phyloP scores from a whole-genome alignment of 2,113 vertebrate genomes.

The Tachuris rubrigastra region DNA sequence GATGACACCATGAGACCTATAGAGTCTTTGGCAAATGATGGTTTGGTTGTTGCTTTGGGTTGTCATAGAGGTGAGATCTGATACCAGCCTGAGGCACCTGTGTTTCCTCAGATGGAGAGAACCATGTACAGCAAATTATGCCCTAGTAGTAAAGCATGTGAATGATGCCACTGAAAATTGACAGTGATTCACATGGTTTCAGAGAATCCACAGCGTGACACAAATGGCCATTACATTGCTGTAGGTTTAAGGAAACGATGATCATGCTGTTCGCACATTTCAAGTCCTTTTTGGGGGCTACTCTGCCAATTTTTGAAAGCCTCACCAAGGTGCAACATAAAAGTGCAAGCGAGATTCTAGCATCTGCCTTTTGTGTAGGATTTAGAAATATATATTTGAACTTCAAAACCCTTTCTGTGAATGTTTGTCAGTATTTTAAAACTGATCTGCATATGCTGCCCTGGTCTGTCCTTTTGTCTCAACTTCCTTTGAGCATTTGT shows the following conservation, averaged over 20 bases:
- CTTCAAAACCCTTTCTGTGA: background rate
- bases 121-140: background rate
- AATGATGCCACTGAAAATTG: background rate
- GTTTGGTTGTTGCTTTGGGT: background rate
- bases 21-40: background rate
- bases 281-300: background rate
- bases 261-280: background rate
- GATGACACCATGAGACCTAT: background rate
- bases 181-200: background rate
- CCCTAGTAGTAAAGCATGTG: background rate
- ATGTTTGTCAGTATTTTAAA: background rate
- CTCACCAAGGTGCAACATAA: background rate
- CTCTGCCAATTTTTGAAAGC: background rate
- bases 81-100: background rate
- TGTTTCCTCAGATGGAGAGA: background rate
- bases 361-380: background rate
- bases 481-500: background rate
- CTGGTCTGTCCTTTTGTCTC: background rate
- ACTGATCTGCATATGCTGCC: rapidly evolving
- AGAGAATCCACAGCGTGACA: rapidly evolving
- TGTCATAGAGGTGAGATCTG: background rate
- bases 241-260: background rate
- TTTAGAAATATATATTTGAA: background rate
- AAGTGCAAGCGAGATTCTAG: background rate
- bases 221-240: background rate